Evolutionary conservation across 2,888 invertebrate species (phyloP), one percentile per base, ranked within the genome.

Genomic region (Electrophaes corylata): DNA sequence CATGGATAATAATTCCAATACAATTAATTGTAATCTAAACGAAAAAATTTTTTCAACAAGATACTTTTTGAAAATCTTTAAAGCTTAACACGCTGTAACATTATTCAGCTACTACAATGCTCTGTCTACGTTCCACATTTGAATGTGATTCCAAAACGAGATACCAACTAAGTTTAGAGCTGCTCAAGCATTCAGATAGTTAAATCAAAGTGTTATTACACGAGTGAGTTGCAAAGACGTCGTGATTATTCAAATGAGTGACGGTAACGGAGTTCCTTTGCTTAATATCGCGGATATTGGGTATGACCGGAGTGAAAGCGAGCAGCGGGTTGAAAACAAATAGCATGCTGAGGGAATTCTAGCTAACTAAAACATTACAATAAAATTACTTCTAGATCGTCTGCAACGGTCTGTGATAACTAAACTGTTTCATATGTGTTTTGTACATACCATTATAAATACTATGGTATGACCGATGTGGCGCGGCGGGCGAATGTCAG

Each of bases 201-300:
- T 60, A 62, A 59, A 69, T 72, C 67, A 72, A 76, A 75, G 68
- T 69, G 74, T 71, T 75, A 76, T 76, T 74, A 73, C 65, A 52
- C 65, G 64, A 64, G 54, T 57, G 68, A 73, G 67, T 73, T 69
- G 43, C 47, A 48, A 59, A 67, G 70, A 70, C 74, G 72, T 71
- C 61, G 69, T 69, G 70, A 73, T 76, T 76, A 76, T 75, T 73
- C 73, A 71, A 73, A 73, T 67, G 57, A 52, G 62, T 63, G 57
- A 43, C 40, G 26, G 31, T 31, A 41, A 19, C 41, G 1, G 48
- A 59, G 59, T 60, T 66, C 62, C 64, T 66, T 58, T 51, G 60
- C 47, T 47, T 52, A 60, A 55, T 56, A 52, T 52, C 60, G 47
- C 20, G 23, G 31, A 33, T 6, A 40, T 50, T 44, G 20, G 57